phyloP scores from a whole-genome alignment of 2,113 vertebrate genomes.

The Barnardius zonarius region DNA sequence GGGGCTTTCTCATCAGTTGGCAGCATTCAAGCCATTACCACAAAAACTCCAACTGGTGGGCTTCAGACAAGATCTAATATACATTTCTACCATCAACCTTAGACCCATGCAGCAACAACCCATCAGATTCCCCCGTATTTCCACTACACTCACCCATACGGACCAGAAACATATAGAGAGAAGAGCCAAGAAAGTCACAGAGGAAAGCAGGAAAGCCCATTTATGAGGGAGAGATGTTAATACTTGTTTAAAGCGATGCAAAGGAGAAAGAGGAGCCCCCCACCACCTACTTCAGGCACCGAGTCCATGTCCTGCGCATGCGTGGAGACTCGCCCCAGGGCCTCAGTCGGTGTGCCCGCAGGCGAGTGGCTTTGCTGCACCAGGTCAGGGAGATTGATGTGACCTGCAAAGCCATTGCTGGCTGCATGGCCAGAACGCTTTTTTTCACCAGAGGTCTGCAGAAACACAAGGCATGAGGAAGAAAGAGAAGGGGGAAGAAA shows the following conservation, averaged over 20 bases:
- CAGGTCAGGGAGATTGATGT: conserved; percentile 95
- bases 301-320: conserved; percentile 87
- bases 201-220: neutral
- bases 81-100: neutral
- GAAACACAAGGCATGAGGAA: conserved; percentile 71
- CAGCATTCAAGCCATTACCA: neutral
- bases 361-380: conserved; percentile 94
- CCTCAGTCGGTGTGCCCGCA: conserved; percentile 85
- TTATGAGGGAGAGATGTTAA: neutral
- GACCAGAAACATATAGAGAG: neutral
- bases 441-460: conserved; percentile 88
- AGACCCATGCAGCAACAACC: neutral
- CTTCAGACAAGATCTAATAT: neutral
- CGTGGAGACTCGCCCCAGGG: conserved; percentile 79
- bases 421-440: conserved; percentile 87
- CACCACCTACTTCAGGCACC: conserved; percentile 90
- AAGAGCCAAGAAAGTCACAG: neutral
- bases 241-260: neutral
- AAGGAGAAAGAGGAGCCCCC: conserved; percentile 24
- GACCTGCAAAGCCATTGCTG: conserved; percentile 92
- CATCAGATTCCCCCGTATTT: neutral
- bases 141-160: neutral
- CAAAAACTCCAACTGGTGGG: neutral
- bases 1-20: neutral
- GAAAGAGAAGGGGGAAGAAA: neutral